Evolutionary conservation across 2,797 vertebrate species (phyloP).

Genomic region (Tragopan temminckii): DNA sequence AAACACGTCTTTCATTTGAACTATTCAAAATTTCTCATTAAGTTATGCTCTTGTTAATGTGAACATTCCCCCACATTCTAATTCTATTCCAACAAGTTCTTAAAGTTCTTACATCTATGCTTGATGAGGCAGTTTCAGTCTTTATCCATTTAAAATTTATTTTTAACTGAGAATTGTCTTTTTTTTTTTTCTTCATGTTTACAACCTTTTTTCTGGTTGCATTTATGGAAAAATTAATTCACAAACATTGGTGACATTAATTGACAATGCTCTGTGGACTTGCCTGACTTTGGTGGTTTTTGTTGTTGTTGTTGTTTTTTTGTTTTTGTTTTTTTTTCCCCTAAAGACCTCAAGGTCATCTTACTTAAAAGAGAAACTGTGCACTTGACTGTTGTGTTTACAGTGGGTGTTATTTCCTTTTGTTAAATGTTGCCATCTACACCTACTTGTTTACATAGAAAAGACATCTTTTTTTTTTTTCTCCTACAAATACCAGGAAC

Average conservation of each 20-base stretch:
- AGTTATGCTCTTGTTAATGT: neutral
- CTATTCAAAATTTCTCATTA: neutral
- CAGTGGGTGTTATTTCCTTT: neutral
- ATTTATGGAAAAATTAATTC: neutral
- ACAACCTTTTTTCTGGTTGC: neutral
- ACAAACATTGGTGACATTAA: neutral
- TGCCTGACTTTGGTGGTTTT: neutral
- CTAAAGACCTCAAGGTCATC: neutral
- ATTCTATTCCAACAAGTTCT: neutral
- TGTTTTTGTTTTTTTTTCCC: neutral
- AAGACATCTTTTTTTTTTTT: fast-evolving
- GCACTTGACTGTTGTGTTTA: neutral
- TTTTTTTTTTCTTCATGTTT: neutral
- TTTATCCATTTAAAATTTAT: neutral
- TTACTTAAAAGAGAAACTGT: neutral
- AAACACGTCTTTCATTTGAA: neutral
- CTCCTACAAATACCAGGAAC: neutral
- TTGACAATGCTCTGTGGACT: neutral
- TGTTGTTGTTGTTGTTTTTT: neutral
- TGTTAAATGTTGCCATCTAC: neutral
- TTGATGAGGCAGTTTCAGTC: neutral
- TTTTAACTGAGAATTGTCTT: neutral
- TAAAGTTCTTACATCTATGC: neutral
- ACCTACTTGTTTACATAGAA: neutral
- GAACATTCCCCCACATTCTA: neutral